Conservation (phyloP, 2,888 invertebrate species). For the Meteorus cinctellus region DNA sequence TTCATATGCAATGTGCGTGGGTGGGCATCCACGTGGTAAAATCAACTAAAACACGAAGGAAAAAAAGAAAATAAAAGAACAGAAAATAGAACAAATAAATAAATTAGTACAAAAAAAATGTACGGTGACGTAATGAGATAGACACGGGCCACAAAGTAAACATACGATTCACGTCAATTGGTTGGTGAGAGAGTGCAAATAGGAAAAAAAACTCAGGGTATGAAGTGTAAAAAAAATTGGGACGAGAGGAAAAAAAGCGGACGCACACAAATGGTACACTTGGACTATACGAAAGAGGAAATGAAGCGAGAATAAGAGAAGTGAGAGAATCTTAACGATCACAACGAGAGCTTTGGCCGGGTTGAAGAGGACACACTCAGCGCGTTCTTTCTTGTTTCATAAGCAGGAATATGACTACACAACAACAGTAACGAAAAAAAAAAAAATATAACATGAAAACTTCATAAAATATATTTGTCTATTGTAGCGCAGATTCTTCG, state of each 20-base stretch:
- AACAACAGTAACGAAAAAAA: background rate
- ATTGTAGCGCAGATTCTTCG: background rate
- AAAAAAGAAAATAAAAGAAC: constrained; percentile 23
- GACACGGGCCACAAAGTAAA: constrained; percentile 40
- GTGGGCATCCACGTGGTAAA: constrained; percentile 23
- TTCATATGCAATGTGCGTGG: constrained; percentile 17
- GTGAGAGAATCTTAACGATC: constrained; percentile 41
- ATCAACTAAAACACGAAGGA: background rate
- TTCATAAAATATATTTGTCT: background rate
- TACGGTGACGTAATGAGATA: constrained; percentile 41
- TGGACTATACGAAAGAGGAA: background rate
- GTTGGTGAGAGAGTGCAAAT: constrained; percentile 42
- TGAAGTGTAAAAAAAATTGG: constrained; percentile 20
- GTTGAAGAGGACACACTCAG: constrained; percentile 43
- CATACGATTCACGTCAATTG: constrained; percentile 47
- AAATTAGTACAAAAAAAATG: background rate
- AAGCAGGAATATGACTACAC: constrained; percentile 7
- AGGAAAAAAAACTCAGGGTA: constrained; percentile 21
- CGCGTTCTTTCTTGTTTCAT: constrained; percentile 39
- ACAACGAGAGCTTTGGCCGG: constrained; percentile 35
- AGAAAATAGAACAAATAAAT: background rate
- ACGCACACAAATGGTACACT: background rate
- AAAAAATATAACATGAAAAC: constrained; percentile 31
- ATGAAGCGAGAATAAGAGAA: constrained; percentile 36
- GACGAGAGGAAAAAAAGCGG: background rate